phyloP scores from a whole-genome alignment of 2,888 invertebrate species.

The Drosophila conformis region DNA sequence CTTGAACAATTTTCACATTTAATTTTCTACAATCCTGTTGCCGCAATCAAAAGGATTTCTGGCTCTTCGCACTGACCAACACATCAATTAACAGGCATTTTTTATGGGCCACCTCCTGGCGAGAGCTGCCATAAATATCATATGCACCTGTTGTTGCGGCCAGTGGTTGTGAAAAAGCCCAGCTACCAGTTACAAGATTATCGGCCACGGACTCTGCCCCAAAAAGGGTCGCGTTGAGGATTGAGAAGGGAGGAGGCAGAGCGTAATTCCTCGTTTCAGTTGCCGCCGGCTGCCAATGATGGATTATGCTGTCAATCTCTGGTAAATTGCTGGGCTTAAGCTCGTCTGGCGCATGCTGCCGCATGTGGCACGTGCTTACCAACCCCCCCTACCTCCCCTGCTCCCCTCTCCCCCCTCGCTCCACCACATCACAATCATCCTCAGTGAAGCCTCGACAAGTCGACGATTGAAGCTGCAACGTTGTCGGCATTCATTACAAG shows the following conservation, averaged over 20 bases:
- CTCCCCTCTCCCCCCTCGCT: not conserved
- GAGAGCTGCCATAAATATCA: slow-evolving; percentile 51
- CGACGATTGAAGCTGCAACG: slow-evolving; percentile 61
- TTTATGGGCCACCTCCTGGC: slow-evolving; percentile 38
- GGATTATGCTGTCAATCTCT: slow-evolving; percentile 79
- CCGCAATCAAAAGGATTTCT: slow-evolving; percentile 26
- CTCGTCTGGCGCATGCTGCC: slow-evolving; percentile 60
- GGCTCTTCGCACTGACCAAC: slow-evolving; percentile 5
- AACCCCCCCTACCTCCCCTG: slow-evolving; percentile 6
- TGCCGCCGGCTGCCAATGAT: slow-evolving; percentile 56
- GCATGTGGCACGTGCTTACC: slow-evolving; percentile 54
- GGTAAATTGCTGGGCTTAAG: slow-evolving; percentile 76
- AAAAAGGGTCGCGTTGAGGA: not conserved
- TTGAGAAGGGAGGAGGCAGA: not conserved
- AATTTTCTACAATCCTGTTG: slow-evolving; percentile 9
- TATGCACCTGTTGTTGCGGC: slow-evolving; percentile 65
- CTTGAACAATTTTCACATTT: slow-evolving; percentile 19
- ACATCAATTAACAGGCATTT: slow-evolving; percentile 43
- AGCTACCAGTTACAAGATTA: slow-evolving; percentile 60
- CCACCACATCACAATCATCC: not conserved
- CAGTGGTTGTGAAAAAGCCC: slow-evolving; percentile 43
- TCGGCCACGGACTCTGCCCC: slow-evolving; percentile 2
- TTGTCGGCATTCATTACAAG: slow-evolving; percentile 75
- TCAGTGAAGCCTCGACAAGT: slow-evolving; percentile 61
- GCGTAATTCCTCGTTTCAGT: slow-evolving; percentile 5